phyloP scores from a whole-genome alignment of 2,113 vertebrate genomes.

The Meleagris gallopavo region DNA sequence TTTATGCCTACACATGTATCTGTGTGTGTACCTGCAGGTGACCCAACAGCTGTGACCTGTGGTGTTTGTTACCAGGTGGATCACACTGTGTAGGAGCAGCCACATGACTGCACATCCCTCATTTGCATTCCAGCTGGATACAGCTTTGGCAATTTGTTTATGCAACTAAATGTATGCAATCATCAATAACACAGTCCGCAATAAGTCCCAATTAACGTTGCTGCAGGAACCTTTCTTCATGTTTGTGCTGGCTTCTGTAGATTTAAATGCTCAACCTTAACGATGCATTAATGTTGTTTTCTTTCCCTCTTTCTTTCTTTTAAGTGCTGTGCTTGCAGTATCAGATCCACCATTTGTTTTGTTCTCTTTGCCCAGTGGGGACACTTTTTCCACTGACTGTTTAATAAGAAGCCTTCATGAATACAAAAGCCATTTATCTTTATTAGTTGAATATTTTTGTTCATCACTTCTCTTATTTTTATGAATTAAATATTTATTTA shows the following conservation, averaged over 20 bases:
- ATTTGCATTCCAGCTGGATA: neutral
- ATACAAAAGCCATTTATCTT: neutral
- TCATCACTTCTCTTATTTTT: conserved; percentile 35
- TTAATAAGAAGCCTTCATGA: conserved; percentile 40
- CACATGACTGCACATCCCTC: neutral
- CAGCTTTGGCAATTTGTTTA: conserved; percentile 21
- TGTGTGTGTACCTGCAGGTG: neutral
- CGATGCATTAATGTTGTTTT: conserved; percentile 11
- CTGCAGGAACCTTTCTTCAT: conserved; percentile 21
- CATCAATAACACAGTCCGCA: neutral
- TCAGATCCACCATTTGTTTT: conserved; percentile 36
- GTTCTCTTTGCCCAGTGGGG: conserved; percentile 44
- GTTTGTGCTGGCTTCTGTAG: conserved; percentile 24
- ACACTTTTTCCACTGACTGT: conserved; percentile 26
- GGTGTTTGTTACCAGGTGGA: neutral
- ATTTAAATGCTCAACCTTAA: conserved; percentile 26
- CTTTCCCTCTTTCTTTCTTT: neutral
- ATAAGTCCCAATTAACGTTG: conserved; percentile 40
- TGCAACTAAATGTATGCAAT: neutral
- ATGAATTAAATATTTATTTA: conserved; percentile 66
- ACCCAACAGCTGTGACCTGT: neutral
- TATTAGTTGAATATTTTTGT: conserved; percentile 56
- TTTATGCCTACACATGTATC: neutral
- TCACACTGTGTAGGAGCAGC: neutral
- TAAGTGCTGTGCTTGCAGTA: conserved; percentile 21